These are phyloP conservation scores for Perca flavescens DNA, from an alignment of 2,113 vertebrate species.

Conservation along the genomic window DNA sequence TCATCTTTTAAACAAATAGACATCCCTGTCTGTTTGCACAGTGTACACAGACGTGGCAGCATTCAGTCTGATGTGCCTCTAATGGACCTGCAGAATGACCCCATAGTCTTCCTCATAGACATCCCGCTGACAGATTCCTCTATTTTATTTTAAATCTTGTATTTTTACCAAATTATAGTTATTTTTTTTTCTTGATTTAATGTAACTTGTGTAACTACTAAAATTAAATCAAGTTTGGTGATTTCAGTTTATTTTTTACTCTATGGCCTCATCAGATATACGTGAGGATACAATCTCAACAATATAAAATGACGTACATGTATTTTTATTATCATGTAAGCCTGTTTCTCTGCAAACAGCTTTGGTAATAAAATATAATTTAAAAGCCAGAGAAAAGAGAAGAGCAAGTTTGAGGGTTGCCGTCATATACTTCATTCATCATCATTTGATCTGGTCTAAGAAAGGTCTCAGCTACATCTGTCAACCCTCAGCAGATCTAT, in stretches of 20 bases:
- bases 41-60: constrained; percentile 63
- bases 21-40: constrained; percentile 53
- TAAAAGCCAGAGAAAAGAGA: constrained; percentile 19
- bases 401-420: constrained; percentile 24
- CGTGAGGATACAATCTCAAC: not conserved
- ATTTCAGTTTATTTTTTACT: not conserved
- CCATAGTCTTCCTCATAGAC: constrained; percentile 45
- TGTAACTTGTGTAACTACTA: not conserved
- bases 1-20: constrained; percentile 85
- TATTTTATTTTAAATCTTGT: constrained; percentile 3
- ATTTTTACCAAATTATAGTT: not conserved
- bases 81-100: constrained; percentile 61
- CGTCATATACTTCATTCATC: constrained; percentile 40
- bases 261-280: not conserved
- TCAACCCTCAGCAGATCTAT: constrained; percentile 61
- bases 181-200: not conserved
- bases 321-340: not conserved
- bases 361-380: constrained; percentile 4
- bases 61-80: constrained; percentile 55
- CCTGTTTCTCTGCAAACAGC: constrained; percentile 5
- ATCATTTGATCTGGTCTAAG: constrained; percentile 53
- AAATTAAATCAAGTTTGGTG: not conserved
- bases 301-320: not conserved
- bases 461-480: constrained; percentile 53
- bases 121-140: constrained; percentile 33